Conservation (phyloP, 2,113 vertebrate species). For the Ranitomeya imitator region DNA sequence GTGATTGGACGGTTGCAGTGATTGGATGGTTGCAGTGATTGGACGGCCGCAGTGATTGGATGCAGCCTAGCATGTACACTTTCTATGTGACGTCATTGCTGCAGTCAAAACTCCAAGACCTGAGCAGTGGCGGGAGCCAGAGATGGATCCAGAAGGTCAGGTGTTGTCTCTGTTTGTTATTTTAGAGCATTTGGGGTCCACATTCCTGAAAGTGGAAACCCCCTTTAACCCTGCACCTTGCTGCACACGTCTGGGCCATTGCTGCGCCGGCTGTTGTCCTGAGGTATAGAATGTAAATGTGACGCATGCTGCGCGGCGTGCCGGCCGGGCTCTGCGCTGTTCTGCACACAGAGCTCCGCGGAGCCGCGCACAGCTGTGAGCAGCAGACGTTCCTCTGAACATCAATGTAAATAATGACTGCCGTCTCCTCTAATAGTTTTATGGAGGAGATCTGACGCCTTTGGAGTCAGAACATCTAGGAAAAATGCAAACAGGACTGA, state of each 20-base stretch:
- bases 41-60: too few relatives aligned
- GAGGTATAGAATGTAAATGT: neutral
- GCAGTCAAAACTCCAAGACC: too few relatives aligned
- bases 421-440: constrained; percentile 43
- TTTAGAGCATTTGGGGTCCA: too few relatives aligned
- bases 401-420: constrained; percentile 45
- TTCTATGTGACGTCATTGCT: too few relatives aligned
- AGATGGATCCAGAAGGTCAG: too few relatives aligned
- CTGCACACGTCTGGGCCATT: neutral
- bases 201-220: too few relatives aligned
- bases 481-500: constrained; percentile 53
- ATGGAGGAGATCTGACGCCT: constrained; percentile 54
- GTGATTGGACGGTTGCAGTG: too few relatives aligned
- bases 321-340: neutral
- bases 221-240: neutral
- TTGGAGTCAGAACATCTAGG: constrained; percentile 50
- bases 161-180: neutral
- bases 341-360: neutral
- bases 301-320: neutral
- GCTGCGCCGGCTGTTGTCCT: neutral
- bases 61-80: too few relatives aligned
- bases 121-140: too few relatives aligned
- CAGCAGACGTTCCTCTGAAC: constrained; percentile 12
- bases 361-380: constrained; percentile 27
- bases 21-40: too few relatives aligned